A percentile compares a stretch with the other conserved stretches of the same genome.
Evolutionary conservation across 2,113 vertebrate species (phyloP).

Genomic region (Toxotes chatareus): DNA sequence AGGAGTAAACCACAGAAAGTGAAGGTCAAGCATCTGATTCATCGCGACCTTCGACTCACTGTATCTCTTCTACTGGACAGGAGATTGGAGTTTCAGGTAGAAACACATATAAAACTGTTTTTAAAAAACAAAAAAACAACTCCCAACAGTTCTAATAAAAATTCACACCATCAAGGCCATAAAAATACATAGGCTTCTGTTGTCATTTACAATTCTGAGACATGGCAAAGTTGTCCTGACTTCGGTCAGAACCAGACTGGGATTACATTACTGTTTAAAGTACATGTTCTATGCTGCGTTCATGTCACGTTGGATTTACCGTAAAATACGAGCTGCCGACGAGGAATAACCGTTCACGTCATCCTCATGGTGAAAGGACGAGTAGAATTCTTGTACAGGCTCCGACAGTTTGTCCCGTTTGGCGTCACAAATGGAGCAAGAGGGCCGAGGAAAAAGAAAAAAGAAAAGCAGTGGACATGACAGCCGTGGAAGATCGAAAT

Average conservation of each 20-base stretch:
- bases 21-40: constrained; percentile 25
- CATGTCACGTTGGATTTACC: constrained; percentile 14
- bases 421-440: constrained; percentile 15
- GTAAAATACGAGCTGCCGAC: constrained; percentile 59
- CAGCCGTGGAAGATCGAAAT: constrained; percentile 17
- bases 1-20: constrained; percentile 45
- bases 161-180: constrained; percentile 45
- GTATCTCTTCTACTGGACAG: constrained; percentile 27
- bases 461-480: neutral
- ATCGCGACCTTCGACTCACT: neutral
- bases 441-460: neutral
- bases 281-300: constrained; percentile 31
- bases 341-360: constrained; percentile 5
- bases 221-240: constrained; percentile 34
- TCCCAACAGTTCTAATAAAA: constrained; percentile 28
- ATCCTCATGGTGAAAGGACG: neutral
- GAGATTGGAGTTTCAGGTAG: constrained; percentile 34
- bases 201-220: constrained; percentile 48
- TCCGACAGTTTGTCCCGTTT: constrained; percentile 10
- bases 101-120: constrained; percentile 46
- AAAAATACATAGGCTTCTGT: constrained; percentile 51
- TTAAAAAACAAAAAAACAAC: constrained; percentile 18
- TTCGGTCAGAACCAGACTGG: constrained; percentile 19
- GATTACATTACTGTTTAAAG: constrained; percentile 34
- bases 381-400: neutral